Base-by-base conservation (phyloP, 2,113 vertebrate genomes). In the Bos javanicus region DNA sequence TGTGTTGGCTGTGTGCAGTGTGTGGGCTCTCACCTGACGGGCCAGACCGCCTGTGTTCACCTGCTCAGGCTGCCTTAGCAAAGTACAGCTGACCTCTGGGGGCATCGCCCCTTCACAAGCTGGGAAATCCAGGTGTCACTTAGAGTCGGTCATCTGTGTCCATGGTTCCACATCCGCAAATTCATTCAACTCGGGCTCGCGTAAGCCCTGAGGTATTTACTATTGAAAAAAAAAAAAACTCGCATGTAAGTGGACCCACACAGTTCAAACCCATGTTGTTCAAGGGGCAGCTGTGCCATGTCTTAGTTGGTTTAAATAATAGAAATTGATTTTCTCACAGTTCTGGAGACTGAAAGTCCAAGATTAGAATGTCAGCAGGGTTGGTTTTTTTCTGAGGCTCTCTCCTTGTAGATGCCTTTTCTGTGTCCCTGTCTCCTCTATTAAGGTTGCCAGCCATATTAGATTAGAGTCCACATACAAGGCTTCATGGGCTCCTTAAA, bases 1-100 rank as follows among this genome's bases (percentile, higher is more conserved):
- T 28, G 6, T 39, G 50, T 13, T 3, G 1, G 4, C 1, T 3
- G 23, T 62, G n/a, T 85, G 6, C 0, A 1, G 1, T 1, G 48
- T 36, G 11, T 0, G 7, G 81, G 54, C 52, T n/a, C 14, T 89
- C 7, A 25, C 9, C 3, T 64, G 14, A 1, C 7, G 23, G 57
- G 17, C 59, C 13, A 33, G n/a, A 30, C 7, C n/a, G 21, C 64
- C 46, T 57, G 0, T 33, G 2, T 83, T 33, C 19, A 9, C 90
- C 39, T 83, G 39, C 30, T 87, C n/a, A 4, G 25, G 57, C 43
- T 84, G 25, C 17, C 43, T 83, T 80, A 48, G 13, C 48, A 46
- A 5, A 57, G 23, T 39, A 50, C 9, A 17, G 43, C 76, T 78
- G 43, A 78, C 43, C 43, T 2, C 43, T 10, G 39, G 25, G 74